Evolutionary conservation across 2,113 vertebrate genomes (phyloP).

Genomic region (Copsychus sechellarum): DNA sequence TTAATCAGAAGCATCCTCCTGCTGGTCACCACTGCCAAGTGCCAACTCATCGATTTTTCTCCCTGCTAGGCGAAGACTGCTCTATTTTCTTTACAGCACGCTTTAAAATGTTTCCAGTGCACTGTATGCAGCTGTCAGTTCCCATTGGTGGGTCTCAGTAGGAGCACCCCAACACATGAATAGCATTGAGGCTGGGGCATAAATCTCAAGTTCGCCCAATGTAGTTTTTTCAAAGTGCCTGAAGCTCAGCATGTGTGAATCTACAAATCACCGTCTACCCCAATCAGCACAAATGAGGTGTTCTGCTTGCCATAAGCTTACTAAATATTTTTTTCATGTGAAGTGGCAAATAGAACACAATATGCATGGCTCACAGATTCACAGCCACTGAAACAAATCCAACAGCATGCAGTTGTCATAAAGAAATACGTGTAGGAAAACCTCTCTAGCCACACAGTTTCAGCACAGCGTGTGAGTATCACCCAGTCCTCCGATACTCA

Average conservation of each 20-base stretch:
- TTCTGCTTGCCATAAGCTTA: slow-evolving; percentile 29
- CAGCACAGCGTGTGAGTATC: slow-evolving; percentile 1
- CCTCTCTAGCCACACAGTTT: slow-evolving; percentile 1
- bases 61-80: slow-evolving; percentile 51
- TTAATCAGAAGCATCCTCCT: slow-evolving; percentile 59
- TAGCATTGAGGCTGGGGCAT: neutral
- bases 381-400: slow-evolving; percentile 39
- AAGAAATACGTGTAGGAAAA: slow-evolving; percentile 50
- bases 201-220: neutral
- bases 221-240: neutral
- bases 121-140: slow-evolving; percentile 19
- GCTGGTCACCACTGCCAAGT: slow-evolving; percentile 68
- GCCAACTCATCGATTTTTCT: slow-evolving; percentile 70
- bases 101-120: slow-evolving; percentile 35
- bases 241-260: neutral
- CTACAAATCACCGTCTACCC: neutral
- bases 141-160: slow-evolving; percentile 4
- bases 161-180: slow-evolving; percentile 22
- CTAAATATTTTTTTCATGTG: slow-evolving; percentile 30
- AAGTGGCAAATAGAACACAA: slow-evolving; percentile 38
- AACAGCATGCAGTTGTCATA: slow-evolving; percentile 48
- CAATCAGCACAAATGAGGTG: slow-evolving; percentile 13
- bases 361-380: slow-evolving; percentile 26
- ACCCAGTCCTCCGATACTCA: slow-evolving; percentile 22
- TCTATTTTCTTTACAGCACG: slow-evolving; percentile 57